Percentiles rank a stretch among this genome's conserved stretches.
Conservation (phyloP, 2,888 invertebrate genomes). For the Apodemia mormo region DNA sequence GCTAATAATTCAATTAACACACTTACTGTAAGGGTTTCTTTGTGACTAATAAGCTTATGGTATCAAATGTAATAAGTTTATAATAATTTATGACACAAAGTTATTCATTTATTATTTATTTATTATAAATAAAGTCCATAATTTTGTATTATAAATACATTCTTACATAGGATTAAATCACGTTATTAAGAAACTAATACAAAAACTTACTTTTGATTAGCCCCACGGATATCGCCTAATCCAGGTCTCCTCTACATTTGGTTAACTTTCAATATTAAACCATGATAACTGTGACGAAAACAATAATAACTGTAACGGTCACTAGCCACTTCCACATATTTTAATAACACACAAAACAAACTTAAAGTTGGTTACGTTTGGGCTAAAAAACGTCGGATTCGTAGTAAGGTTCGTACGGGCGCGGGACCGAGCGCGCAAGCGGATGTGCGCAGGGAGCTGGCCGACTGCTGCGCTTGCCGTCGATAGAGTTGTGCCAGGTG, state of each 20-base stretch:
- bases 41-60: slow-evolving; percentile 33
- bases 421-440: slow-evolving; percentile 71
- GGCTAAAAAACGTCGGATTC: not conserved
- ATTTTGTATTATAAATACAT: no score
- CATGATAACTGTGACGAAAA: slow-evolving; percentile 9
- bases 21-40: slow-evolving; percentile 32
- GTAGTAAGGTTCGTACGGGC: slow-evolving; percentile 44
- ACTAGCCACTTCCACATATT: slow-evolving; percentile 23
- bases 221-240: not conserved
- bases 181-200: not conserved
- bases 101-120: no score
- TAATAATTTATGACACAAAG: no score
- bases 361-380: not conserved
- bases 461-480: slow-evolving; percentile 61
- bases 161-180: not conserved
- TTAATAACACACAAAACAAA: slow-evolving; percentile 18
- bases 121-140: no score
- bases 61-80: not conserved
- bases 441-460: slow-evolving; percentile 75
- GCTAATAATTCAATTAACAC: slow-evolving; percentile 33
- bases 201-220: slow-evolving; percentile 11
- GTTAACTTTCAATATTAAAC: not conserved
- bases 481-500: slow-evolving; percentile 41
- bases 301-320: slow-evolving; percentile 27
- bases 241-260: not conserved